Evolutionary conservation across 1,140 invertebrate genomes (phyloP).

Genomic region (Plectrocnemia conspersa): DNA sequence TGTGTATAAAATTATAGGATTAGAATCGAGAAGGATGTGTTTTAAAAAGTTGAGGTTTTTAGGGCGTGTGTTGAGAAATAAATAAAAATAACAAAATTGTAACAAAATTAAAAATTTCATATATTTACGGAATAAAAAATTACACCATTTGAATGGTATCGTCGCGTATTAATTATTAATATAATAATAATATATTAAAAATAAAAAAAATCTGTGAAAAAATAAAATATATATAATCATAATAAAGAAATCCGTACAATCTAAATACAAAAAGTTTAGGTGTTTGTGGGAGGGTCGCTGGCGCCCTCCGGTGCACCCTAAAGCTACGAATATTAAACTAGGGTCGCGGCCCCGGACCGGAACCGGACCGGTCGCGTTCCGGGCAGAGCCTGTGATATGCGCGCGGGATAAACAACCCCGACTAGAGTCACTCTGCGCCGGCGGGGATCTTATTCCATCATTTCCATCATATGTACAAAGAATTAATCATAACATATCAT

Average conservation of each 20-base stretch:
- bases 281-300: constrained; percentile 11
- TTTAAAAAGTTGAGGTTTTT: too few relatives aligned
- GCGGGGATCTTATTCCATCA: too few relatives aligned
- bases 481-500: too few relatives aligned
- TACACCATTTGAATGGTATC: too few relatives aligned
- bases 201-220: constrained; percentile 37
- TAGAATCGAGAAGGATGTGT: too few relatives aligned
- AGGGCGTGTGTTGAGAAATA: too few relatives aligned
- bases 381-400: too few relatives aligned
- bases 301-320: constrained; percentile 9
- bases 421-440: constrained; percentile 31
- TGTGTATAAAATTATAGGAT: too few relatives aligned
- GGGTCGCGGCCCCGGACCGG: neutral
- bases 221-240: constrained; percentile 34
- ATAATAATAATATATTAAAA: constrained; percentile 28
- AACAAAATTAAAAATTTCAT: constrained; percentile 36
- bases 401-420: constrained; percentile 26
- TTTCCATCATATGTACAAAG: too few relatives aligned
- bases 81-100: constrained; percentile 28
- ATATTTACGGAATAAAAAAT: constrained; percentile 36
- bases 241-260: constrained; percentile 32
- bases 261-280: constrained; percentile 21
- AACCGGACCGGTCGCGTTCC: too few relatives aligned
- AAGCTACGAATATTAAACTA: constrained; percentile 16
- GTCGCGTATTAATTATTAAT: constrained; percentile 30